Evolutionary conservation across 1,140 invertebrate genomes (phyloP).

Genomic region (Ostrea edulis): DNA sequence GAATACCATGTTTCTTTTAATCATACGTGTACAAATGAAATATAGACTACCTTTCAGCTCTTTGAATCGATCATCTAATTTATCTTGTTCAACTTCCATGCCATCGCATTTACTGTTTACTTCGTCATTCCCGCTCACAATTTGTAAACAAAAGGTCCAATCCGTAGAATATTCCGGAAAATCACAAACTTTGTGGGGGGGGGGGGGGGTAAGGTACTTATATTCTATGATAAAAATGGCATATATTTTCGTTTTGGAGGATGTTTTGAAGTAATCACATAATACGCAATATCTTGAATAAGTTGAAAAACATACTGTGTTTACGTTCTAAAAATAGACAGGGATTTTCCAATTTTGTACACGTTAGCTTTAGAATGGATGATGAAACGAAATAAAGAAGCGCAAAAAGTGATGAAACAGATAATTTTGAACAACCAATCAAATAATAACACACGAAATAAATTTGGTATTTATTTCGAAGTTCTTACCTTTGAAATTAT

Average conservation of each 20-base stretch:
- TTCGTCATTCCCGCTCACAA: background rate
- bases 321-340: constrained; percentile 31
- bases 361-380: background rate
- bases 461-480: background rate
- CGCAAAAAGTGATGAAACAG: background rate
- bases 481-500: background rate
- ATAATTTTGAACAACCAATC: background rate
- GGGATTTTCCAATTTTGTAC: background rate
- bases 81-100: constrained; percentile 10
- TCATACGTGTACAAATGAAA: too few species aligned
- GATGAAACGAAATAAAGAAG: constrained; percentile 7
- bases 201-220: background rate
- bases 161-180: constrained; percentile 9
- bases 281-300: too few species aligned
- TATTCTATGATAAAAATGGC: background rate
- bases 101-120: background rate
- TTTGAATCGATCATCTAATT: background rate
- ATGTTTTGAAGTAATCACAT: too few species aligned
- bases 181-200: too few species aligned
- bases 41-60: constrained; percentile 5
- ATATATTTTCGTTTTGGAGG: too few species aligned
- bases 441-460: background rate
- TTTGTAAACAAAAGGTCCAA: background rate
- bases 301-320: background rate
- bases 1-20: too few species aligned